Percentiles rank a stretch among this genome's conserved stretches.
Evolutionary conservation across 1,140 invertebrate species (phyloP).

Genomic region (Macrotrachela quadricornifera): DNA sequence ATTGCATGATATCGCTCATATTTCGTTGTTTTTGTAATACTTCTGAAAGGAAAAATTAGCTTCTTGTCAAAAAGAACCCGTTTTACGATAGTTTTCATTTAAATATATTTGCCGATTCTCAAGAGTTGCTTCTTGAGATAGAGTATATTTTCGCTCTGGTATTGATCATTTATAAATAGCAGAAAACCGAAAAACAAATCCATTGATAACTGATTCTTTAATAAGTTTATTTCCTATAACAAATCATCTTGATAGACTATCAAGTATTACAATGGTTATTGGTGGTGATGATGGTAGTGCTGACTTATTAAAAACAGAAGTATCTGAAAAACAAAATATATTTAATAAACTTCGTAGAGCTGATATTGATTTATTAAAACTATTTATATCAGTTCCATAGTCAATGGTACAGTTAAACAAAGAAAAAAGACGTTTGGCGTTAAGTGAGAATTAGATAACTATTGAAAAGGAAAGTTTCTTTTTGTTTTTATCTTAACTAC

Average conservation of each 20-base stretch:
- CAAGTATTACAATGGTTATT: background rate
- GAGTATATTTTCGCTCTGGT: conserved; percentile 43
- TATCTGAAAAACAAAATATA: conserved; percentile 4
- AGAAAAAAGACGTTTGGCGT: conserved; percentile 63
- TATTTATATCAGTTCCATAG: conserved; percentile 49
- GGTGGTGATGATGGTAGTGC: background rate
- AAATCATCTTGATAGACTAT: background rate
- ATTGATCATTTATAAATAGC: background rate
- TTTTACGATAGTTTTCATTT: conserved; percentile 39
- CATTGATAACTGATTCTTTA: background rate
- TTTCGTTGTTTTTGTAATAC: conserved; percentile 55
- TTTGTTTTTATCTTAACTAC: conserved; percentile 16
- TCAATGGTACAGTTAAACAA: conserved; percentile 67
- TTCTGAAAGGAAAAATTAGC: conserved; percentile 45
- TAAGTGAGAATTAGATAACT: conserved; percentile 38
- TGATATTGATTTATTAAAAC: conserved; percentile 50
- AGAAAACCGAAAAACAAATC: background rate
- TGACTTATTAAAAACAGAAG: background rate
- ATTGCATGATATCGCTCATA: conserved; percentile 45
- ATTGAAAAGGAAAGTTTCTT: background rate
- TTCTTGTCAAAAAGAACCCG: no score
- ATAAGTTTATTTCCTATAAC: no score
- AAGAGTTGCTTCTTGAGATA: conserved; percentile 39
- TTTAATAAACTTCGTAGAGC: conserved; percentile 35
- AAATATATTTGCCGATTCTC: conserved; percentile 27